phyloP scores from a whole-genome alignment of 2,888 invertebrate genomes.

The Bugulina stolonifera region DNA sequence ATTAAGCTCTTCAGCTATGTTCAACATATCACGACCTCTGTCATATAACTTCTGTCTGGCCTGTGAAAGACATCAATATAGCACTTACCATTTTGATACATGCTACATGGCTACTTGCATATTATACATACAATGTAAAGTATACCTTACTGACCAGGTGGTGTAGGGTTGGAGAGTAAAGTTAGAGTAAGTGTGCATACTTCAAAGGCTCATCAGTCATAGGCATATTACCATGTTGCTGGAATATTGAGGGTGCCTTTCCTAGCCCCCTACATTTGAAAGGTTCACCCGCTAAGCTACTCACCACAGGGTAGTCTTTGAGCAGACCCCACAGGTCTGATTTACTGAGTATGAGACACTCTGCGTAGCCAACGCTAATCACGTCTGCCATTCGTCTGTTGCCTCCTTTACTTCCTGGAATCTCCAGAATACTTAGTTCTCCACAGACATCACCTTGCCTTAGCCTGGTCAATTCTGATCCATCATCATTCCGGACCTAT shows the following conservation, averaged over 20 bases:
- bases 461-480: slow-evolving; percentile 62
- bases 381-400: slow-evolving; percentile 92
- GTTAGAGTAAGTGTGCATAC: too few species aligned
- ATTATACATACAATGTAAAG: too few species aligned
- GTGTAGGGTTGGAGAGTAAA: too few species aligned
- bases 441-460: slow-evolving; percentile 92
- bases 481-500: not conserved
- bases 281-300: too few species aligned
- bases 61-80: too few species aligned
- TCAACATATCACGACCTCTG: slow-evolving; percentile 1
- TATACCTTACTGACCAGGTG: too few species aligned
- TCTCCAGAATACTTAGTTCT: slow-evolving; percentile 83
- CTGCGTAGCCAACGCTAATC: slow-evolving; percentile 68
- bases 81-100: too few species aligned
- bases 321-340: slow-evolving; percentile 82
- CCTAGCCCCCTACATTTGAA: too few species aligned
- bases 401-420: slow-evolving; percentile 86
- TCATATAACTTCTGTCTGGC: slow-evolving; percentile 11
- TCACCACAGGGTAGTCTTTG: slow-evolving; percentile 56
- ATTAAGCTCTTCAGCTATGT: not conserved
- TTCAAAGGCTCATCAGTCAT: too few species aligned
- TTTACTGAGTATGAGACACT: slow-evolving; percentile 88
- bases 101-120: too few species aligned
- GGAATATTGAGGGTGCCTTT: not conserved
- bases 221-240: too few species aligned